Evolutionary conservation across 2,888 invertebrate species (phyloP).

Genomic region (Drosophila koepferae): DNA sequence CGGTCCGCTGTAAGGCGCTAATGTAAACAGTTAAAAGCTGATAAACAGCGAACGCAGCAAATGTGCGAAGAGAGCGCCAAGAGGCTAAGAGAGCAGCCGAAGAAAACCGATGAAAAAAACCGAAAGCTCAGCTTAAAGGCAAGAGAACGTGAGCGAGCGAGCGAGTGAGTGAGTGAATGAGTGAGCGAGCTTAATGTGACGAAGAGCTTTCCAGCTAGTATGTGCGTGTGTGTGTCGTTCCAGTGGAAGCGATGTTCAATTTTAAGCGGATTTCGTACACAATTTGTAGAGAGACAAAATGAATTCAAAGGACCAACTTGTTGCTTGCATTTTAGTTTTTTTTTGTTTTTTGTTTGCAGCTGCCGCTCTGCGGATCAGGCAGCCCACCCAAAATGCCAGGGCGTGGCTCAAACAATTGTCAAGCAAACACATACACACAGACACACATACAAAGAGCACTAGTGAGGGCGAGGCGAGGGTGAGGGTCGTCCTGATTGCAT

Average conservation of each 20-base stretch:
- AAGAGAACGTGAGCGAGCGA: background rate
- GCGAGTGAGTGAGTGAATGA: background rate
- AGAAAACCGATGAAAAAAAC: conserved; percentile 5
- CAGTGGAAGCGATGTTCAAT: conserved; percentile 13
- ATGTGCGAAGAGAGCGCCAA: conserved; percentile 4
- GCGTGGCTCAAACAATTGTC: conserved; percentile 71
- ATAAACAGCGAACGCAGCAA: conserved; percentile 14
- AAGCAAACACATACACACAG: conserved; percentile 18
- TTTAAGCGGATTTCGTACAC: conserved; percentile 23
- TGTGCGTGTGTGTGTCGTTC: conserved; percentile 5
- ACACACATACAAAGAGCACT: background rate
- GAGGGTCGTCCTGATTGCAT: conserved; percentile 69
- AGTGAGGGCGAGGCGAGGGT: conserved; percentile 15
- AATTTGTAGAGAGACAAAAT: conserved; percentile 17
- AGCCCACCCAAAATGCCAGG: conserved; percentile 70
- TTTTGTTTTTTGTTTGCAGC: conserved; percentile 32
- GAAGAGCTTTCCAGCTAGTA: conserved; percentile 26
- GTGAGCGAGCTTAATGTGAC: background rate
- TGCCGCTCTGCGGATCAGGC: conserved; percentile 23
- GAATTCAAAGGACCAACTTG: conserved; percentile 51
- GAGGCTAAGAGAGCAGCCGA: conserved; percentile 1
- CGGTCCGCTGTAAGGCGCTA: conserved; percentile 18
- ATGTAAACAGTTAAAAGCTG: conserved; percentile 20
- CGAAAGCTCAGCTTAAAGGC: conserved; percentile 16
- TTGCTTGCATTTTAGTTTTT: conserved; percentile 31